Evolutionary conservation across 2,888 invertebrate genomes (phyloP).

Genomic region (Hoplodrina ambigua): DNA sequence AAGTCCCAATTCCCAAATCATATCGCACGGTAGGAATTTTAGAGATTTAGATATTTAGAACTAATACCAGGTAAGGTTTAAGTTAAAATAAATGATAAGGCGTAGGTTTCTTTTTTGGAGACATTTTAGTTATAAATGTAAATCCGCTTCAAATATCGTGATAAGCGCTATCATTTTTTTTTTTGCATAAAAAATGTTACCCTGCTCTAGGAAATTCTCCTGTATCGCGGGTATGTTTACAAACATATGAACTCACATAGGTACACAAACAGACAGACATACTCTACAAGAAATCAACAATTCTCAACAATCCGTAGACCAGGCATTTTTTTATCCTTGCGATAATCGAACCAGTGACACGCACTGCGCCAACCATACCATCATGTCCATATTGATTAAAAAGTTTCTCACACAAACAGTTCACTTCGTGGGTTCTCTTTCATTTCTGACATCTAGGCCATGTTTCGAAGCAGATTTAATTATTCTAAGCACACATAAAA

Average conservation of each 20-base stretch:
- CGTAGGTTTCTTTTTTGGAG: background rate
- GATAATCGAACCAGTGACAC: no score
- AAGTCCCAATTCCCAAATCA: constrained; percentile 10
- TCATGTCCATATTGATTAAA: background rate
- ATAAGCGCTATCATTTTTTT: no score
- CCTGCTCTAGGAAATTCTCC: no score
- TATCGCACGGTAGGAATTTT: background rate
- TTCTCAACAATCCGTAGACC: no score
- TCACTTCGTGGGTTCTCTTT: background rate
- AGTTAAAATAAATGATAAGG: background rate
- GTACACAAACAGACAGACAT: no score
- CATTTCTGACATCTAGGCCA: background rate
- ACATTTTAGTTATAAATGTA: background rate
- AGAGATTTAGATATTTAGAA: background rate
- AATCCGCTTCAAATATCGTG: no score
- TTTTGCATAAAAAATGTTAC: no score
- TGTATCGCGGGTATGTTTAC: no score
- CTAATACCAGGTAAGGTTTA: background rate
- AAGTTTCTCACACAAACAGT: background rate
- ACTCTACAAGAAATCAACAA: no score
- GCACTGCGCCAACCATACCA: no score
- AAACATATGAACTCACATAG: no score
- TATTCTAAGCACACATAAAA: constrained; percentile 27
- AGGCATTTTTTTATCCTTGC: no score
- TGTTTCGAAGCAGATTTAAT: background rate